phyloP scores from a whole-genome alignment of 2,888 invertebrate genomes.

The Caenorhabditis zanzibari region DNA sequence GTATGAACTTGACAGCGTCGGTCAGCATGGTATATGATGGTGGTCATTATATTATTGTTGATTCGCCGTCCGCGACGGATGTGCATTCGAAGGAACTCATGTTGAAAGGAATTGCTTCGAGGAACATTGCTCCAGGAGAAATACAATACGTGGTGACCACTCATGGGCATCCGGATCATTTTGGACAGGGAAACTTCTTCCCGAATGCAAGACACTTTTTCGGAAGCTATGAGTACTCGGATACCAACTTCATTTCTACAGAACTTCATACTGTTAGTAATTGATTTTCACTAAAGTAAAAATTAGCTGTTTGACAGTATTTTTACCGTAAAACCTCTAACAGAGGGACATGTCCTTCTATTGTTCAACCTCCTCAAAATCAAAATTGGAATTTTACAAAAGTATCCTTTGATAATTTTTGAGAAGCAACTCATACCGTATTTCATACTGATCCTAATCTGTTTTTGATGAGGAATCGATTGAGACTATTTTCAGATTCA shows the following conservation, averaged over 20 bases:
- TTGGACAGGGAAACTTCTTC: conserved; percentile 80
- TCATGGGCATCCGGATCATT: conserved; percentile 81
- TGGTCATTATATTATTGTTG: conserved; percentile 80
- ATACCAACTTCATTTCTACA: conserved; percentile 74
- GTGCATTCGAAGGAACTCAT: conserved; percentile 76
- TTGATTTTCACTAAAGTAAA: neutral
- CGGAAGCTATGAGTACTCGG: conserved; percentile 79
- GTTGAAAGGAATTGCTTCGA: conserved; percentile 72
- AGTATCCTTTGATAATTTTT: too few species aligned
- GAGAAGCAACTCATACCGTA: too few species aligned
- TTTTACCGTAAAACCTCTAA: too few species aligned
- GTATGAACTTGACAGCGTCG: conserved; percentile 73
- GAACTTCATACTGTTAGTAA: conserved; percentile 72
- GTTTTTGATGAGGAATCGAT: too few species aligned
- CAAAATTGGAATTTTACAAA: too few species aligned
- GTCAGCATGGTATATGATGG: conserved; percentile 78
- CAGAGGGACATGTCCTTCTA: too few species aligned
- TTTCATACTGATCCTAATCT: too few species aligned
- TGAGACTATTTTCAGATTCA: too few species aligned
- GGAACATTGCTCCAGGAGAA: conserved; percentile 75
- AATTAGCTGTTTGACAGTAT: too few species aligned
- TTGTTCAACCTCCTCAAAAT: too few species aligned
- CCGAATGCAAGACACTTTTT: conserved; percentile 81
- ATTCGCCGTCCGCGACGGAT: conserved; percentile 80
- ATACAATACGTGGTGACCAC: conserved; percentile 79